These are phyloP conservation scores for Urocyon cinereoargenteus DNA, from an alignment of 2,797 vertebrate genomes.

Conservation along the genomic window DNA sequence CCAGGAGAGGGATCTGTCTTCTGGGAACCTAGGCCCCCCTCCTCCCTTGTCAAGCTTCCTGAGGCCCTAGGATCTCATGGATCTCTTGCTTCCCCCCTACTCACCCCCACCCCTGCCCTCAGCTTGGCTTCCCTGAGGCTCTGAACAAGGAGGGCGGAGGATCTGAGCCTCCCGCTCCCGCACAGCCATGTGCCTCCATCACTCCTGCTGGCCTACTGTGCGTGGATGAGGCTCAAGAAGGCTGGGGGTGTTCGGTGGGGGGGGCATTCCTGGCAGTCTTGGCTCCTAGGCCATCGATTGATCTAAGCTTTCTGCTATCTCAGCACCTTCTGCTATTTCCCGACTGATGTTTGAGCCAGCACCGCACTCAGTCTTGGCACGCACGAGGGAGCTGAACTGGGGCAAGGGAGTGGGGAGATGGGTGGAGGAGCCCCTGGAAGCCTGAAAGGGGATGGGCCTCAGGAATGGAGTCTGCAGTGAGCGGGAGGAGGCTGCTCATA, in stretches of 20 bases:
- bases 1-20: neutral
- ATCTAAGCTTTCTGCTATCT: constrained; percentile 71
- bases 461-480: neutral
- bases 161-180: neutral
- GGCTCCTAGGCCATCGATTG: constrained; percentile 73
- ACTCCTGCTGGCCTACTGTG: neutral
- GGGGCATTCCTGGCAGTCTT: constrained; percentile 68
- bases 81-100: neutral
- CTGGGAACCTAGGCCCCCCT: neutral
- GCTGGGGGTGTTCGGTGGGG: neutral
- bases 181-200: neutral
- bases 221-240: neutral
- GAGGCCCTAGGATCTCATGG: neutral
- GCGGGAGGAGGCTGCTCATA: constrained; percentile 34
- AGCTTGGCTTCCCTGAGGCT: neutral
- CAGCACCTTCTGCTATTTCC: constrained; percentile 80
- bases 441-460: neutral
- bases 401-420: constrained; percentile 56
- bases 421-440: constrained; percentile 28
- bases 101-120: neutral
- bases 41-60: neutral
- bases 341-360: constrained; percentile 70
- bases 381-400: constrained; percentile 76
- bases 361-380: constrained; percentile 78
- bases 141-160: neutral